Evolutionary conservation across 2,888 invertebrate genomes (phyloP).

Genomic region (Rhingia campestris): DNA sequence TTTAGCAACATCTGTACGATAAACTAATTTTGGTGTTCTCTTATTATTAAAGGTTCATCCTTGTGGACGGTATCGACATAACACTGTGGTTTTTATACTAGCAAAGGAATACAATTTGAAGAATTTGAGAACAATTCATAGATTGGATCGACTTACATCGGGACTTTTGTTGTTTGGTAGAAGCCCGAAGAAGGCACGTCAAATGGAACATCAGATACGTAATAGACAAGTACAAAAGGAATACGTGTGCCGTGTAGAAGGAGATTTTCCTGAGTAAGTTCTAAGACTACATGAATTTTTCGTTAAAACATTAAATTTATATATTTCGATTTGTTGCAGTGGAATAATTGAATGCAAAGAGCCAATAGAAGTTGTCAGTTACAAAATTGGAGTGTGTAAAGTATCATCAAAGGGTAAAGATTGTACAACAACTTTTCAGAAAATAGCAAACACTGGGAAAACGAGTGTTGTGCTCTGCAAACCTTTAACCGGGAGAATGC

Average conservation of each 20-base stretch:
- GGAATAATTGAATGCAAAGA: conserved; percentile 93
- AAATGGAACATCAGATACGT: conserved; percentile 97
- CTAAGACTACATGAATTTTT: background rate
- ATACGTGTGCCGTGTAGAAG: conserved; percentile 97
- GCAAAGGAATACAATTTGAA: conserved; percentile 97
- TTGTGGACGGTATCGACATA: conserved; percentile 98
- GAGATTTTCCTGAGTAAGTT: conserved; percentile 94
- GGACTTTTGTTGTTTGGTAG: conserved; percentile 95
- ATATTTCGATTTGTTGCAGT: conserved; percentile 82
- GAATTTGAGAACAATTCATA: conserved; percentile 96
- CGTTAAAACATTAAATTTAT: conserved; percentile 1
- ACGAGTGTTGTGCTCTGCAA: conserved; percentile 97
- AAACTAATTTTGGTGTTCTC: conserved; percentile 2
- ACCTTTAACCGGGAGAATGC: conserved; percentile 98
- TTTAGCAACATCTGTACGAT: background rate
- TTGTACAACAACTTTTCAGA: conserved; percentile 94
- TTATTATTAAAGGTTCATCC: conserved; percentile 91
- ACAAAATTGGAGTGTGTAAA: conserved; percentile 98
- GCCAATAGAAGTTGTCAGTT: conserved; percentile 96
- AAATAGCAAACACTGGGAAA: conserved; percentile 93
- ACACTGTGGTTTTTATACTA: conserved; percentile 97
- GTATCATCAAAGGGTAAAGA: conserved; percentile 96
- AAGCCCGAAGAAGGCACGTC: conserved; percentile 95
- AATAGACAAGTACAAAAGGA: conserved; percentile 96
- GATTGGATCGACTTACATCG: conserved; percentile 98